Evolutionary conservation across 2,797 vertebrate genomes (phyloP).

Genomic region (Rhodeus uyekii): DNA sequence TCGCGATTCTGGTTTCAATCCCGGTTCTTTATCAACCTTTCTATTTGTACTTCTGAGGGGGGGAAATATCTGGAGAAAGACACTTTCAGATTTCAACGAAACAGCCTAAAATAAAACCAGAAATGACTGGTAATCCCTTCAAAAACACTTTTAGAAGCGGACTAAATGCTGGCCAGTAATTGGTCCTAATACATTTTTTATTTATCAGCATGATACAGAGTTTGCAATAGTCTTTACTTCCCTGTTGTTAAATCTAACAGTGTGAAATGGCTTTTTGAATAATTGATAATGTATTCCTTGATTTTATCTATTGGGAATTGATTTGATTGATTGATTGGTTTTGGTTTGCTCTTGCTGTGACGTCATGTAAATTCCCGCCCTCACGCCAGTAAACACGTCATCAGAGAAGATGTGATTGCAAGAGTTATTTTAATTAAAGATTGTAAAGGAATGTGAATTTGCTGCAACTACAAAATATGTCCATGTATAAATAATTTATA

Average conservation of each 20-base stretch:
- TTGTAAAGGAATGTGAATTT: background rate
- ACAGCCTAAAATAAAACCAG: background rate
- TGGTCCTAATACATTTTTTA: background rate
- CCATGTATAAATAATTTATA: no score
- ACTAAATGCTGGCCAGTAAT: background rate
- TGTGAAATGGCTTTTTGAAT: no score
- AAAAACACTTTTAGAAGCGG: background rate
- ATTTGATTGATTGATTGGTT: background rate
- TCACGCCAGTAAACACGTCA: background rate
- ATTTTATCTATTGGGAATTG: background rate
- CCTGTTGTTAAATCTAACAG: no score
- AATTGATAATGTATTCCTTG: background rate
- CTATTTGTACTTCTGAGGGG: background rate
- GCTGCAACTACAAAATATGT: no score
- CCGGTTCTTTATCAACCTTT: background rate
- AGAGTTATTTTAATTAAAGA: background rate
- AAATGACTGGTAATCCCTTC: background rate
- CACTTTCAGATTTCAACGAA: no score
- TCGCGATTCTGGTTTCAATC: background rate
- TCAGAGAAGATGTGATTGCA: background rate
- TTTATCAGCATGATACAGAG: no score
- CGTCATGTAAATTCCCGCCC: background rate
- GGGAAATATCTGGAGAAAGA: background rate
- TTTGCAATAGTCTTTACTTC: no score
- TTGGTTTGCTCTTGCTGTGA: background rate